Base-by-base conservation (phyloP, 2,888 invertebrate species). In the Octonoba sinensis region DNA sequence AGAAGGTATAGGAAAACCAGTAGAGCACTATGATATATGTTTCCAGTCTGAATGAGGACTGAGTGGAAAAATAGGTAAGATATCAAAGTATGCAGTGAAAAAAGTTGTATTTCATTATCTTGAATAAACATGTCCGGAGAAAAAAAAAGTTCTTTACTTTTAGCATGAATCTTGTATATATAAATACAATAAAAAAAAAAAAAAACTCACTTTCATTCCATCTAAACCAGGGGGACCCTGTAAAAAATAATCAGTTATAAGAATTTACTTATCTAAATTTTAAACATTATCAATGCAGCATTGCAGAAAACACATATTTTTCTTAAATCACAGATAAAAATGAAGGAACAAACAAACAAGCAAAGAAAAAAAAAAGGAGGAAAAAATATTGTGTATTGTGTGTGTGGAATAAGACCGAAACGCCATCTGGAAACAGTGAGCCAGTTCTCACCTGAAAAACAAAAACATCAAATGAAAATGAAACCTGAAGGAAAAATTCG, bases 221-320 rank as follows among this genome's bases (percentile, higher is more conserved):
- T 96, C 96, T 89, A 96, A 92, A 89, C 96, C 96, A 85, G 96
- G 94, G 86, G 95, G 94, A 89, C 96, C 96, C 96, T 96, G 93
- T 1, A 72, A 73, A 6, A n/a, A 16, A 65, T 44, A 56, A 15
- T 6, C 49, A 72, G 36, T 22, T 71, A 59, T 46, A 13, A 66
- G 16, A 60, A 27, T 13, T 36, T 20, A 60, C 16, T 18, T 16
- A 60, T 6, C 12, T 60, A 18, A 4, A 24, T 3, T 11, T 11
- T 18, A 13, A 16, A 51, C 16, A 51, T 51, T 51, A 51, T 51
- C 18, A 51, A 2, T 12, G 2, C 27, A 49, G 47, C 49, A 24
- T 66, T 66, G 66, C 24, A 51, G 12, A 51, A 51, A 51, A 16
- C 51, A 59, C 3, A 59, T 20, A 15, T 11, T 15, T 59, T 27